phyloP scores from a whole-genome alignment of 2,113 vertebrate species.

The Caranx ignobilis region DNA sequence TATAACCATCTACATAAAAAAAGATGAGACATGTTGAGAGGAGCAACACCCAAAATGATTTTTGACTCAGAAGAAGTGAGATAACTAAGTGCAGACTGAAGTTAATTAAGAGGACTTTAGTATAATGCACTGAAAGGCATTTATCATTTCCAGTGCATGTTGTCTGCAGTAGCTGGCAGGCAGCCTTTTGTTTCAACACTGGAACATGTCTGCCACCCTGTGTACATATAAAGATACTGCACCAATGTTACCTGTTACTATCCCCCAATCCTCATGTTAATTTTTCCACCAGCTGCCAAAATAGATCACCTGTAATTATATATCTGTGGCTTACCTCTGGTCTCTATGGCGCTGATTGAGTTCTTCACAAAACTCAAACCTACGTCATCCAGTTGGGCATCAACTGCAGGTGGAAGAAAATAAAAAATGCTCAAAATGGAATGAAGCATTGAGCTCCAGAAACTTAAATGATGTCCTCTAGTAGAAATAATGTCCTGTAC shows the following conservation, averaged over 20 bases:
- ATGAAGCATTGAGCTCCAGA: not conserved
- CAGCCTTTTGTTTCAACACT: conserved; percentile 34
- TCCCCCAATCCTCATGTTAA: not conserved
- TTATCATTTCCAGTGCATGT: not conserved
- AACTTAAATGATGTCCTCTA: not conserved
- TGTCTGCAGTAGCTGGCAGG: conserved; percentile 5
- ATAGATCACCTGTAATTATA: not conserved
- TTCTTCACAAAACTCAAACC: conserved; percentile 93
- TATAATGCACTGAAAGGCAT: not conserved
- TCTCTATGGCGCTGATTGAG: conserved; percentile 93
- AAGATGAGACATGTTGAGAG: not conserved
- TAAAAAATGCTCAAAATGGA: not conserved
- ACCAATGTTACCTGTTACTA: not conserved
- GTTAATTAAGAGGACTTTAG: conserved; percentile 12
- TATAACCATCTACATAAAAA: not conserved
- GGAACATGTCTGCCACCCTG: conserved; percentile 77
- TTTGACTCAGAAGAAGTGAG: not conserved
- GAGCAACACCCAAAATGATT: not conserved
- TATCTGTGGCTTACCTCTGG: conserved; percentile 87
- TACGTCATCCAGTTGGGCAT: conserved; percentile 92
- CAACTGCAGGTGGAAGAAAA: conserved; percentile 73
- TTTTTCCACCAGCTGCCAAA: not conserved
- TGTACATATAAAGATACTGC: conserved; percentile 42
- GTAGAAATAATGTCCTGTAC: not conserved
- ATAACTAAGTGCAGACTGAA: not conserved